A percentile compares a stretch with the other conserved stretches of the same genome.
Evolutionary conservation across 2,113 vertebrate species (phyloP).

Genomic region (Ailuropoda melanoleuca): DNA sequence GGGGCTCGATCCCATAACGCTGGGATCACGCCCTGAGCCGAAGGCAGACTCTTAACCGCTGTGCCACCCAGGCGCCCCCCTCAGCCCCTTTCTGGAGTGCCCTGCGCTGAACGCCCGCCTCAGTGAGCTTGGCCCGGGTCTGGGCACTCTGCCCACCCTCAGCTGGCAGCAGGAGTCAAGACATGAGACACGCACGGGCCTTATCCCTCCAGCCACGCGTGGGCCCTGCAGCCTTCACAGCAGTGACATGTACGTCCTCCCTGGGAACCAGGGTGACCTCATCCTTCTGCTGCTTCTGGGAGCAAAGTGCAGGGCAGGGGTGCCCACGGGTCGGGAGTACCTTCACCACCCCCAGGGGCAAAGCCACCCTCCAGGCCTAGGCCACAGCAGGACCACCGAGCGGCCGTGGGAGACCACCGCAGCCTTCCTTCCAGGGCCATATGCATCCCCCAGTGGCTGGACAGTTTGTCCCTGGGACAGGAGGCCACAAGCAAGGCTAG

Average conservation of each 20-base stretch:
- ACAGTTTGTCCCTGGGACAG: background rate
- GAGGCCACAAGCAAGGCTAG: background rate
- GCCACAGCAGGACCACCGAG: background rate
- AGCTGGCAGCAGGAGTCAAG: background rate
- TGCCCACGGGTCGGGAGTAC: background rate
- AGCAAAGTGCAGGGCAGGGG: background rate
- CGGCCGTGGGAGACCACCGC: background rate
- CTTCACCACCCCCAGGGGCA: background rate
- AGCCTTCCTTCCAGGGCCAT: background rate
- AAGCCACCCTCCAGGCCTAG: background rate
- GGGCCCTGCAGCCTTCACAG: background rate
- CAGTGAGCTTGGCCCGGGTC: background rate
- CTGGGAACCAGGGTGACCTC: background rate
- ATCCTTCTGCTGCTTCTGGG: background rate
- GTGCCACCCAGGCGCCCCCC: too few relatives aligned
- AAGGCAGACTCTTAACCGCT: too few relatives aligned
- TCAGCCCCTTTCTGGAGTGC: background rate
- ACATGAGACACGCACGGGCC: background rate
- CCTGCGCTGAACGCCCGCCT: background rate
- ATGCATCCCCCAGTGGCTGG: background rate
- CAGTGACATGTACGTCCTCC: background rate
- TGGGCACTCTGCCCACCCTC: background rate
- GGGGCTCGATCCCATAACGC: too few relatives aligned
- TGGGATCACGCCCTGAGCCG: too few relatives aligned
- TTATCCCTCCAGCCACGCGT: fast-evolving